Percentiles rank a stretch among this genome's conserved stretches.
Evolutionary conservation across 2,113 vertebrate genomes (phyloP).

Genomic region (Tricholaema leucomelas): DNA sequence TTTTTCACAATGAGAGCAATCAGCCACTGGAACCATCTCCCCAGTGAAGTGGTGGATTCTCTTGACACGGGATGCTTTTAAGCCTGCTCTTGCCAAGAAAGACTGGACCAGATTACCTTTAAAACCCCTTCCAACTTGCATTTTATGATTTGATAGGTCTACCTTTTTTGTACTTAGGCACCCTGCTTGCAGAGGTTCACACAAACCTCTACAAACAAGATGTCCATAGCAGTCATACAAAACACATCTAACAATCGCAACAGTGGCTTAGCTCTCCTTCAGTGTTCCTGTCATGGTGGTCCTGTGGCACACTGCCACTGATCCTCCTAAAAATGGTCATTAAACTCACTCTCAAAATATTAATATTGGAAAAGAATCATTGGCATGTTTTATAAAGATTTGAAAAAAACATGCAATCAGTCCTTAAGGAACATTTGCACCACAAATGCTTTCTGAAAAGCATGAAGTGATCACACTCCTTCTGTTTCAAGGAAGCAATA

Average conservation of each 20-base stretch:
- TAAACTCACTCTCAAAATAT: neutral
- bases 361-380: neutral
- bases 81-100: neutral
- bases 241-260: neutral
- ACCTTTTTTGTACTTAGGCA: neutral
- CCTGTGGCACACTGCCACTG: neutral
- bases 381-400: neutral
- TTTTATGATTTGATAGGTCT: neutral
- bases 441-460: neutral
- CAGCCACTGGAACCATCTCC: neutral
- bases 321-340: neutral
- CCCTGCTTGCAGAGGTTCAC: neutral
- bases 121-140: neutral
- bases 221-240: neutral
- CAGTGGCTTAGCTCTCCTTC: neutral
- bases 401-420: neutral
- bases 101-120: neutral
- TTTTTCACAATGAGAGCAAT: neutral
- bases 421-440: neutral
- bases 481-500: slow-evolving; percentile 12
- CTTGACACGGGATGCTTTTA: neutral
- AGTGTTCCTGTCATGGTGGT: neutral
- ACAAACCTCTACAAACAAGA: neutral
- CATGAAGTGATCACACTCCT: neutral
- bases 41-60: neutral